Evolutionary conservation across 2,113 vertebrate genomes (phyloP).

Genomic region (cattle (Bos taurus)): ARS-UCD2.0 NC_037344.1:50920001-50920500

Average conservation of each 20-base stretch:
- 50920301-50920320: neutral
- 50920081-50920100: neutral
- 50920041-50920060: neutral
- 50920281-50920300: neutral
- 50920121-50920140: neutral
- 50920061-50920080: neutral
- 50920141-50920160: neutral
- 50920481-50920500: neutral
- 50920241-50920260: neutral
- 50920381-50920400: neutral
- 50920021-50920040: neutral
- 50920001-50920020: neutral
- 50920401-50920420: neutral
- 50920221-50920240: neutral
- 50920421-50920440: neutral
- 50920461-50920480: neutral
- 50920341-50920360: neutral
- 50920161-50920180: neutral
- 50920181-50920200: neutral
- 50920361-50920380: neutral
- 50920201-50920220: neutral
- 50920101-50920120: neutral
- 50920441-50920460: neutral
- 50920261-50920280: neutral
- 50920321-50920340: neutral